A percentile compares a stretch with the other conserved stretches of the same genome.
These are phyloP conservation scores for Hypolimnas misippus DNA, from an alignment of 2,888 invertebrate genomes.

Conservation along the genomic window DNA sequence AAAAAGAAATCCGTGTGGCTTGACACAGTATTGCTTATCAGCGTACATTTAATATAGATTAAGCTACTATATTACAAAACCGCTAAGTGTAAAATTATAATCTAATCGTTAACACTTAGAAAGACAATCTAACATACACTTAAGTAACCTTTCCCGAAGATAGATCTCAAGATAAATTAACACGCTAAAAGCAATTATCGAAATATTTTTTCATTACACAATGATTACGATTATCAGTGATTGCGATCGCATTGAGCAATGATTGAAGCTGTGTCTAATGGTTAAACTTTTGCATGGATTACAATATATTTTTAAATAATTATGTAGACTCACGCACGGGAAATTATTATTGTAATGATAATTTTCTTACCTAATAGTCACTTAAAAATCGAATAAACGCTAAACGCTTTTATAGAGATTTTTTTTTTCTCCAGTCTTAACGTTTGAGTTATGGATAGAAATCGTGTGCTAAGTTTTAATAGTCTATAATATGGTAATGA, in stretches of 20 bases:
- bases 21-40: too few species aligned
- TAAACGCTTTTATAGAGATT: too few species aligned
- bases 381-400: too few species aligned
- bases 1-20: too few species aligned
- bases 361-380: too few species aligned
- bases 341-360: background rate
- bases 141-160: slow-evolving; percentile 28
- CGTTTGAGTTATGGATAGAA: too few species aligned
- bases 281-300: slow-evolving; percentile 1
- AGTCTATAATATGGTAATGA: too few species aligned
- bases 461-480: too few species aligned
- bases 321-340: background rate
- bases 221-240: slow-evolving; percentile 26
- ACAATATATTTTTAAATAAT: too few species aligned
- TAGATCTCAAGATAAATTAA: slow-evolving; percentile 34
- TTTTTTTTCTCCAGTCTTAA: too few species aligned
- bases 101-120: slow-evolving; percentile 16
- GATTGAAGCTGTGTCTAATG: background rate
- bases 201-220: slow-evolving; percentile 33
- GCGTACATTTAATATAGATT: too few species aligned
- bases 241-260: slow-evolving; percentile 30
- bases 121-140: slow-evolving; percentile 21
- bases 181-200: slow-evolving; percentile 36
- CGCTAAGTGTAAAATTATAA: background rate
- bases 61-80: background rate